Evolutionary conservation across 2,797 vertebrate genomes (phyloP).

Genomic region (Eospalax fontanierii): DNA sequence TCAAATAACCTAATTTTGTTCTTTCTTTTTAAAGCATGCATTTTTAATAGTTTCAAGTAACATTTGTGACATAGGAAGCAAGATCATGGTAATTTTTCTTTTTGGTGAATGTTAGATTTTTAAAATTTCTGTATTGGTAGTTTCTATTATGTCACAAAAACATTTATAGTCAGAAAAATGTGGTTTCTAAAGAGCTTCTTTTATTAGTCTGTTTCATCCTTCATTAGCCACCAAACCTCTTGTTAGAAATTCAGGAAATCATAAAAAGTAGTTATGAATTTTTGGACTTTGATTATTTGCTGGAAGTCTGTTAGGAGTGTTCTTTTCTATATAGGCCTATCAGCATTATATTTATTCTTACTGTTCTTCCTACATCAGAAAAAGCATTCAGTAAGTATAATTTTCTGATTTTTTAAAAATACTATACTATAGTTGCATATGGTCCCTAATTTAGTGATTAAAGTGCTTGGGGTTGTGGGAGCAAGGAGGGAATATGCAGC

Average conservation of each 20-base stretch:
- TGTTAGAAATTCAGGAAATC: conserved; percentile 43
- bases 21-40: background rate
- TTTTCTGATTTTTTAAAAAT: conserved; percentile 39
- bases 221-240: background rate
- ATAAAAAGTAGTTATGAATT: conserved; percentile 19
- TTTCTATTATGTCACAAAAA: background rate
- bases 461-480: background rate
- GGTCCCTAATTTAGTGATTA: conserved; percentile 1
- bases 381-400: conserved; percentile 4
- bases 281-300: conserved; percentile 61
- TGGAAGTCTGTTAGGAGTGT: background rate
- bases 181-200: conserved; percentile 12
- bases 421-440: background rate
- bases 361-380: background rate
- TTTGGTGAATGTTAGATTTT: conserved; percentile 19
- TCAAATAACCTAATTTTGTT: background rate
- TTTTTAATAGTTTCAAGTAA: background rate
- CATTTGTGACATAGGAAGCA: background rate
- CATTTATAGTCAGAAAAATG: background rate
- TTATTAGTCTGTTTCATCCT: conserved; percentile 36
- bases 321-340: background rate
- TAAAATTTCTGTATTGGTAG: conserved; percentile 23
- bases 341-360: conserved; percentile 39
- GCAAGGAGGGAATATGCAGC: background rate
- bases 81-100: background rate